phyloP scores from a whole-genome alignment of 1,140 invertebrate genomes.

The Metopolophium dirhodum region DNA sequence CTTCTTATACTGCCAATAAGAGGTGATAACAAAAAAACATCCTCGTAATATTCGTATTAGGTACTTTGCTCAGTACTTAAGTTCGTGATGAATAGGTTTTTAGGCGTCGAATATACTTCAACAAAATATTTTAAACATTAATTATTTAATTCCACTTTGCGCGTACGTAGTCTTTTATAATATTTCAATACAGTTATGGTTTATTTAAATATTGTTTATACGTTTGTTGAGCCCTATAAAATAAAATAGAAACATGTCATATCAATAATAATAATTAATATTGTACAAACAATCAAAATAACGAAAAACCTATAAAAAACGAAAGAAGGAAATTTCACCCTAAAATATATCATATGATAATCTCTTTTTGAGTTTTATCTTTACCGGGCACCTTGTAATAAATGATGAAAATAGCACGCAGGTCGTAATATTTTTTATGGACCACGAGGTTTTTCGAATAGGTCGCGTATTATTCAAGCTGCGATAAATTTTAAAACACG shows the following conservation, averaged over 20 bases:
- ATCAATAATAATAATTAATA: background rate
- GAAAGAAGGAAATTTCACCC: background rate
- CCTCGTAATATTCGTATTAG: background rate
- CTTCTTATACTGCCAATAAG: too few species aligned
- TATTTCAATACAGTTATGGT: background rate
- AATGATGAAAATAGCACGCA: background rate
- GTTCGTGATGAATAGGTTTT: background rate
- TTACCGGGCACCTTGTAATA: background rate
- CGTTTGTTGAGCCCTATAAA: background rate
- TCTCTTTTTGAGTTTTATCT: background rate
- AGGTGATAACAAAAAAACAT: background rate
- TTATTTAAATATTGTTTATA: background rate
- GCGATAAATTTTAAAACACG: background rate
- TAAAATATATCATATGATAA: background rate
- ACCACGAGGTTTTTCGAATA: background rate
- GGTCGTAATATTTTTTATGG: background rate
- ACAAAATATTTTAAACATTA: background rate
- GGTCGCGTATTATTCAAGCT: background rate
- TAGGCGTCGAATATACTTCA: background rate
- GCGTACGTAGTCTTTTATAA: background rate
- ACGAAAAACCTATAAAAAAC: background rate
- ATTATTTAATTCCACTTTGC: background rate
- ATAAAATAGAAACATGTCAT: background rate
- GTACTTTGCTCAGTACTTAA: background rate
- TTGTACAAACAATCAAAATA: background rate